Percentiles rank a stretch among this genome's conserved stretches.
phyloP scores from a whole-genome alignment of 2,113 vertebrate genomes.

The Romanogobio albipinnatus region DNA sequence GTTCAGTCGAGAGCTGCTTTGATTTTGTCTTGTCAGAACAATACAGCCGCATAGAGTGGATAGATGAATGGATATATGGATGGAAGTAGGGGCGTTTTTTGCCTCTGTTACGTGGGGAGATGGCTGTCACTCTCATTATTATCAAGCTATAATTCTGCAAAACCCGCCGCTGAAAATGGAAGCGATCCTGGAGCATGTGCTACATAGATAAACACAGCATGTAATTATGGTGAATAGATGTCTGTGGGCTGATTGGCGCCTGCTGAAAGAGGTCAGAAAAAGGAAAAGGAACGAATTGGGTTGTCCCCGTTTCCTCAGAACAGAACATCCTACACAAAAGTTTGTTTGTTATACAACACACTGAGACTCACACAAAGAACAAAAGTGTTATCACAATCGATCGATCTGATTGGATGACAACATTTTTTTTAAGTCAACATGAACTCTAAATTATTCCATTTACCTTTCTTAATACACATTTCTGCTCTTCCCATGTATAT shows the following conservation, averaged over 20 bases:
- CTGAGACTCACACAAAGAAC: background rate
- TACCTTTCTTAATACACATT: too few species aligned
- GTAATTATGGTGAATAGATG: constrained; percentile 55
- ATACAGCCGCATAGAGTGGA: background rate
- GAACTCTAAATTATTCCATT: too few species aligned
- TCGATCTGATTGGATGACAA: background rate
- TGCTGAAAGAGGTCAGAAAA: constrained; percentile 54
- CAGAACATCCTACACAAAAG: constrained; percentile 5
- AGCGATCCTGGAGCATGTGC: constrained; percentile 53
- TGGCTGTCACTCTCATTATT: constrained; percentile 53
- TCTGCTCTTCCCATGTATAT: too few species aligned
- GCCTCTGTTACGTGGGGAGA: background rate
- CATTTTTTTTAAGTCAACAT: background rate
- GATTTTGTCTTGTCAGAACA: constrained; percentile 26
- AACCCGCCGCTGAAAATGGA: constrained; percentile 47
- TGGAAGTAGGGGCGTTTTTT: constrained; percentile 3
- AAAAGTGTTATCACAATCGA: background rate
- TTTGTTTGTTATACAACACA: background rate
- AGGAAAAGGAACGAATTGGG: background rate
- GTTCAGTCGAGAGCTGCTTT: background rate
- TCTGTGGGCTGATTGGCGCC: constrained; percentile 41
- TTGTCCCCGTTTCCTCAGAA: constrained; percentile 26
- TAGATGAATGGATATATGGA: background rate
- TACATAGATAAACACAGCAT: constrained; percentile 53
- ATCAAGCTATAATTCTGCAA: constrained; percentile 45